Evolutionary conservation across 2,888 invertebrate species (phyloP), one percentile per base, ranked within the genome.

Genomic region (Seira sanloemensis): DNA sequence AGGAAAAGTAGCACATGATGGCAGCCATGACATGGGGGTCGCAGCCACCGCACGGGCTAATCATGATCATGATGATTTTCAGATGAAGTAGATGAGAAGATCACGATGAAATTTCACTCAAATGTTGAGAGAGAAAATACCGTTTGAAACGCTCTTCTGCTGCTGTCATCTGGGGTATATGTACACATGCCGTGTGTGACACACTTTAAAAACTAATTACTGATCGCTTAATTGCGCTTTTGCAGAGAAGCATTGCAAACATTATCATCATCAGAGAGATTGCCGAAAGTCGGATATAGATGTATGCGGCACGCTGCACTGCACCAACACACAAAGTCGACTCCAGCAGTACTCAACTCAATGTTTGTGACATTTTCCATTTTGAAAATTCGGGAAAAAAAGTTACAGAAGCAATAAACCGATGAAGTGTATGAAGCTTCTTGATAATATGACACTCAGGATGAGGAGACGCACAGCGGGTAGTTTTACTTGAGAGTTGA

Each of bases 1-100:
- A 86, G 46, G 86, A 86, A 26, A 86, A 81, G 84, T 86, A 86
- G 84, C 86, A 86, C 46, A 84, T 46, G 68, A 86, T 76, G 1
- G 86, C 86, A 27, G 86, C 84, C 0, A 78, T 74, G 21, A 86
- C 62, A 69, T 84, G 81, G n/a, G 84, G 84, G 66, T 86, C 86
- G 72, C 86, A 86, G 21, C 81, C 86, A 21, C 78, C 84, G 54
- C 86, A 86, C 18, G 84, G 84, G 25, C 86, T 86, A 74, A 84
- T 84, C 86, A 86, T 84, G 19, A 46, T 72, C 21, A 58, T 76
- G 73, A 76, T 71, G 73, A 46, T 74, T 62, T 66, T 67, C 67
- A 24, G 50, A 71, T 23, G 65, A 46, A 26, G 23, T 19, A 9
- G 21, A 5, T 62, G 73, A 23, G 23, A 21, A 9, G 21, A 5